Evolutionary conservation across 2,797 vertebrate genomes (phyloP).

Genomic region (Acropternis orthonyx): DNA sequence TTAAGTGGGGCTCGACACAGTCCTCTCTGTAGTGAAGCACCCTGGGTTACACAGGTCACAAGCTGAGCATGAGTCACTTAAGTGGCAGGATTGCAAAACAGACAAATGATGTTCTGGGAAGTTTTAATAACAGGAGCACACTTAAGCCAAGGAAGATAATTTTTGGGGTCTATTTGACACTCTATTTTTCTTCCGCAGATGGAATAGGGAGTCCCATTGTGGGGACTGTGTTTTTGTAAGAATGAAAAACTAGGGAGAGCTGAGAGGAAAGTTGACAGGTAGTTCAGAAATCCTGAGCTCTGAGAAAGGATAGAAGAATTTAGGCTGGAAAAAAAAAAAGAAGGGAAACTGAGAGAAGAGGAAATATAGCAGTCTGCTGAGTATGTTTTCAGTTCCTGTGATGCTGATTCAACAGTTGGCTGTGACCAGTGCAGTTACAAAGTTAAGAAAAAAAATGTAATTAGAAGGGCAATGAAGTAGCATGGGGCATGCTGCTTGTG

Average conservation of each 20-base stretch:
- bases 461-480: neutral
- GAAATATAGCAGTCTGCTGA: neutral
- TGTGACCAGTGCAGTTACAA: neutral
- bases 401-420: neutral
- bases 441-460: neutral
- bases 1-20: rapidly evolving
- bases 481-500: neutral
- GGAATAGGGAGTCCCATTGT: neutral
- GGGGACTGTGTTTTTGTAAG: neutral
- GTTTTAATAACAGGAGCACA: neutral
- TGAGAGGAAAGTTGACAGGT: neutral
- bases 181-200: neutral
- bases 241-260: neutral
- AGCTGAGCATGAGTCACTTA: neutral
- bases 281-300: neutral
- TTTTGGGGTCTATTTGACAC: neutral
- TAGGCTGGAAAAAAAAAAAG: neutral
- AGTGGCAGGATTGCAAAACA: neutral
- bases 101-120: neutral
- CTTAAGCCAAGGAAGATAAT: neutral
- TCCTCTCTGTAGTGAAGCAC: neutral
- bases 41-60: neutral
- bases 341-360: neutral
- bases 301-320: neutral
- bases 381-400: neutral